Percentiles rank a stretch among this genome's conserved stretches.
These are phyloP conservation scores for Diabrotica virgifera DNA, from an alignment of 1,140 invertebrate species.

Conservation along the genomic window DNA sequence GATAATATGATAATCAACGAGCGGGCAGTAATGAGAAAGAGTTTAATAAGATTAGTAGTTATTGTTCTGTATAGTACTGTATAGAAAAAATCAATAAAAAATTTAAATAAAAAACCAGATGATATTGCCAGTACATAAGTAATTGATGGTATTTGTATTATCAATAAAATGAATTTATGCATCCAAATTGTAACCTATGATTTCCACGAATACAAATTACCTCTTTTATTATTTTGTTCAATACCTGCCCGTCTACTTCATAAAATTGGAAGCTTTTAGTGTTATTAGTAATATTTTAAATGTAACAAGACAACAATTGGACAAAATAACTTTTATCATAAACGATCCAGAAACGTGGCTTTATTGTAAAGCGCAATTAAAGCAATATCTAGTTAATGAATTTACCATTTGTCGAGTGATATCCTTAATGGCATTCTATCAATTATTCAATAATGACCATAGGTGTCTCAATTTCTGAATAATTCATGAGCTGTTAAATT, in stretches of 20 bases:
- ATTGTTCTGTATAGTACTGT: too few species aligned
- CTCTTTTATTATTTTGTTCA: too few species aligned
- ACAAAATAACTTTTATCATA: constrained; percentile 3
- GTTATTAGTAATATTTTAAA: not conserved
- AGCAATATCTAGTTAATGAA: not conserved
- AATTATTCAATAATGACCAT: constrained; percentile 3
- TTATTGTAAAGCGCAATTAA: not conserved
- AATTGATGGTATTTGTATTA: too few species aligned
- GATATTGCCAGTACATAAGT: too few species aligned
- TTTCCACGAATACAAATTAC: too few species aligned
- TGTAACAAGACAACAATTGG: not conserved
- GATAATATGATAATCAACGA: too few species aligned
- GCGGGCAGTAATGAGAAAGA: too few species aligned
- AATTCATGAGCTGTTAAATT: not conserved
- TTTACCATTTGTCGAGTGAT: constrained; percentile 2
- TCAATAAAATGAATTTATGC: too few species aligned
- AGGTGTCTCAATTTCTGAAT: not conserved
- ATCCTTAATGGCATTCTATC: not conserved
- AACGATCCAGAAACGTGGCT: not conserved
- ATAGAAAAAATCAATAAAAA: too few species aligned
- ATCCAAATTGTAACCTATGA: too few species aligned
- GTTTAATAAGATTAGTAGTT: too few species aligned
- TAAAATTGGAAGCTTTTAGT: not conserved
- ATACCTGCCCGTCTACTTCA: not conserved
- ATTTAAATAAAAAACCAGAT: too few species aligned